phyloP scores from a whole-genome alignment of 2,113 vertebrate species.

The Vulpes ferrilata region DNA sequence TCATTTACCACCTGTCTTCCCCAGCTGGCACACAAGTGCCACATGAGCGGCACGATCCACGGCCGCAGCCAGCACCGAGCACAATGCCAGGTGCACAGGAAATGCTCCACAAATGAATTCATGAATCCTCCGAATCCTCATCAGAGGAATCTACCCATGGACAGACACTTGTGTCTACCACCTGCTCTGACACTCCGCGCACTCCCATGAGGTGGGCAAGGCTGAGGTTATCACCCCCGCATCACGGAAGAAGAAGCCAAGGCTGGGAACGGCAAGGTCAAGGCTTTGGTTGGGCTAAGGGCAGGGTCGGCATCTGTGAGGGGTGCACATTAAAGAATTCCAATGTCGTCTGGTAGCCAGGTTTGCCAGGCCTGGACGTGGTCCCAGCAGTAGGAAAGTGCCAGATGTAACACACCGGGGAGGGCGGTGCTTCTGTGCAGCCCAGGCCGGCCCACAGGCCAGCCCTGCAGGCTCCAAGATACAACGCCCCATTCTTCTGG shows the following conservation, averaged over 20 bases:
- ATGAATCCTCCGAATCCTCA: background rate
- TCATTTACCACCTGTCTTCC: background rate
- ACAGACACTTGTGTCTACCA: background rate
- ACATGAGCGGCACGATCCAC: background rate
- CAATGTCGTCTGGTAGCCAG: background rate
- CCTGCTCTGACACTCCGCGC: background rate
- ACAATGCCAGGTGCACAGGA: rapidly evolving
- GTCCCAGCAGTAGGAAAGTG: background rate
- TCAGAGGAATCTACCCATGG: background rate
- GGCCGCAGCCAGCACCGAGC: background rate
- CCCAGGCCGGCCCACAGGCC: background rate
- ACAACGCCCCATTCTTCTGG: background rate
- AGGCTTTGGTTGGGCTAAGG: background rate
- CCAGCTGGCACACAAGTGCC: background rate
- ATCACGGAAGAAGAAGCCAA: background rate
- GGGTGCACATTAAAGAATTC: background rate
- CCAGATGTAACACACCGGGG: background rate
- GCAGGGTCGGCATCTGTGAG: background rate
- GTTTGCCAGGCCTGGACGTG: background rate
- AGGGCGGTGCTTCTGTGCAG: background rate
- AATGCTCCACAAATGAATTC: background rate
- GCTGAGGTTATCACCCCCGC: background rate
- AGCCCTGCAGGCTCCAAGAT: background rate
- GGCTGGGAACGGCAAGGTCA: background rate
- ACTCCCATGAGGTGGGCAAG: background rate